phyloP scores from a whole-genome alignment of 1,140 invertebrate genomes.

The Eumaeus atala region DNA sequence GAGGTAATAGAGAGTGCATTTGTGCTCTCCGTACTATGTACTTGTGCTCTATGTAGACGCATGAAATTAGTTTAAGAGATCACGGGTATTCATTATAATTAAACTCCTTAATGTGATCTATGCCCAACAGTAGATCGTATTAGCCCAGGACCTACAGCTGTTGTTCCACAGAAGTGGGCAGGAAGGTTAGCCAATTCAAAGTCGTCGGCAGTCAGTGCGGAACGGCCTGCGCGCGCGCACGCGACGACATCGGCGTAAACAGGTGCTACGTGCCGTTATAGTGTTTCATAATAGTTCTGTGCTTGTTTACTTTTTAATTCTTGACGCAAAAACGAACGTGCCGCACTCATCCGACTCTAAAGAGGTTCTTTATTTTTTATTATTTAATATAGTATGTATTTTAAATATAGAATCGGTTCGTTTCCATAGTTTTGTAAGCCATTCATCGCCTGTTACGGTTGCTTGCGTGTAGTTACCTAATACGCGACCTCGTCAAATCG shows the following conservation, averaged over 20 bases:
- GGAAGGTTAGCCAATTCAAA: conserved; percentile 61
- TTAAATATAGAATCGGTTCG: conserved; percentile 33
- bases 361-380: conserved; percentile 43
- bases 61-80: no score
- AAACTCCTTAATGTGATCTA: no score
- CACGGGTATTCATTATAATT: no score
- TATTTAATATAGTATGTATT: conserved; percentile 32
- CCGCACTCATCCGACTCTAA: conserved; percentile 33
- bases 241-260: conserved; percentile 27
- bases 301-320: conserved; percentile 53
- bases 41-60: no score
- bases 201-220: conserved; percentile 56
- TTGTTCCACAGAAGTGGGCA: conserved; percentile 39
- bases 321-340: conserved; percentile 36
- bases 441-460: conserved; percentile 57
- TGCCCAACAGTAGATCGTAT: no score
- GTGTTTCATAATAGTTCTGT: conserved; percentile 64
- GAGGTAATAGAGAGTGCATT: no score
- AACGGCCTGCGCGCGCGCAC: conserved; percentile 54
- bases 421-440: conserved; percentile 51
- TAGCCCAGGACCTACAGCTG: neutral
- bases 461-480: conserved; percentile 53
- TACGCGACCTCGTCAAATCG: conserved; percentile 35
- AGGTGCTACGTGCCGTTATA: conserved; percentile 50
- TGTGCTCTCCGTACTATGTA: no score